Conservation (phyloP, 1,140 invertebrate genomes). For the Pteromalus puparum region DNA sequence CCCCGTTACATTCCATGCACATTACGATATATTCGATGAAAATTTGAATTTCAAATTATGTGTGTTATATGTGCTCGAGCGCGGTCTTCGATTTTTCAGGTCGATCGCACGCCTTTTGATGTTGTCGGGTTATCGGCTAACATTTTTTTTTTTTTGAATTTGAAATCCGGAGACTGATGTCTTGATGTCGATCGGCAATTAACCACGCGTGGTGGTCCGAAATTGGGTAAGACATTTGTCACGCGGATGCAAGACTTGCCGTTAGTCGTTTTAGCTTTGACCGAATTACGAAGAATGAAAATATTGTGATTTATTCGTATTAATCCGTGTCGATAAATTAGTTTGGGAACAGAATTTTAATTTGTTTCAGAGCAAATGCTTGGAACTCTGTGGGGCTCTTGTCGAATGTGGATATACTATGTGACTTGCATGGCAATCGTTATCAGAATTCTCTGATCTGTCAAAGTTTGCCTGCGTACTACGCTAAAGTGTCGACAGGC, state of each 20-base stretch:
- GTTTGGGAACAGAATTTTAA: neutral
- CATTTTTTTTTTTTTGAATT: slow-evolving; percentile 30
- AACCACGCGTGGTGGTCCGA: neutral
- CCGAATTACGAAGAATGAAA: neutral
- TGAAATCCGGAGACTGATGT: neutral
- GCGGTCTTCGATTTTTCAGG: slow-evolving; percentile 58
- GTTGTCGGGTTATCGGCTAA: slow-evolving; percentile 13
- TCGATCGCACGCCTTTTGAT: slow-evolving; percentile 45
- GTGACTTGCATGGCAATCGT: neutral
- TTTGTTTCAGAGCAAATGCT: too few relatives aligned
- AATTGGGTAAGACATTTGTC: neutral
- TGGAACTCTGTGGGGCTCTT: too few relatives aligned
- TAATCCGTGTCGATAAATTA: neutral
- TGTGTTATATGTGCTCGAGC: neutral
- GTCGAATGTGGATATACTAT: neutral
- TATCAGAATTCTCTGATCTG: neutral
- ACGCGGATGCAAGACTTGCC: neutral
- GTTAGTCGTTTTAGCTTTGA: neutral
- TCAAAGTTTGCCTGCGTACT: neutral
- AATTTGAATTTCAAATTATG: slow-evolving; percentile 69
- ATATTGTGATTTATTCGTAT: neutral
- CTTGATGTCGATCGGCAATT: neutral
- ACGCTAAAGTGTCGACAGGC: neutral
- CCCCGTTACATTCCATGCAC: slow-evolving; percentile 69
- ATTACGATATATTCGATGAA: slow-evolving; percentile 59